Evolutionary conservation across 2,797 vertebrate genomes (phyloP).

Genomic region (Emydoidea blandingii): DNA sequence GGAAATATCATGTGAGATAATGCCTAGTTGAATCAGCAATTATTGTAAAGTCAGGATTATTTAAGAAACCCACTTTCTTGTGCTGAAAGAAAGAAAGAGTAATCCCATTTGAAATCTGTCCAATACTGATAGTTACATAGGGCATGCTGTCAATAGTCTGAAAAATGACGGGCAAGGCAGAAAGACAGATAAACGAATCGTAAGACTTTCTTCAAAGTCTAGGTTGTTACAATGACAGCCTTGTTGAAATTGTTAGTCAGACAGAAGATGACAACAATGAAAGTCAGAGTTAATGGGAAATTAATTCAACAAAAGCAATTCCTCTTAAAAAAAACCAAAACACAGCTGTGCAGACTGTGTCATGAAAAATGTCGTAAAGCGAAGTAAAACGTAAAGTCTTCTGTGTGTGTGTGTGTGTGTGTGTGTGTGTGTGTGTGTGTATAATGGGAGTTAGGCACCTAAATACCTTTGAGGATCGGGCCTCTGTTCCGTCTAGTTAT

Average conservation of each 20-base stretch:
- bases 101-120: neutral
- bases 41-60: neutral
- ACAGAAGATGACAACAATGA: neutral
- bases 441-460: no score
- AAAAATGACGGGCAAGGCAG: neutral
- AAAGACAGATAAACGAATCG: neutral
- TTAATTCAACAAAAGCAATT: neutral
- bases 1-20: neutral
- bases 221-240: conserved; percentile 47
- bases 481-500: neutral
- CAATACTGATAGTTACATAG: neutral
- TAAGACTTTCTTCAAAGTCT: neutral
- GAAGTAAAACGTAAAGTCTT: rapidly evolving
- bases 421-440: neutral
- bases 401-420: neutral
- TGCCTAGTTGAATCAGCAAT: neutral
- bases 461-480: no score
- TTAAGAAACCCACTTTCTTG: neutral
- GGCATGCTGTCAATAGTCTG: neutral
- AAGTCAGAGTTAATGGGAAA: neutral
- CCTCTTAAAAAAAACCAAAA: neutral
- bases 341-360: neutral
- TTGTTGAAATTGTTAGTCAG: neutral
- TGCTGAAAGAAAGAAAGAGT: neutral
- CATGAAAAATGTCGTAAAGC: neutral